A percentile compares a stretch with the other conserved stretches of the same genome.
phyloP scores from a whole-genome alignment of 2,888 invertebrate species.

The Cephus spinipes region DNA sequence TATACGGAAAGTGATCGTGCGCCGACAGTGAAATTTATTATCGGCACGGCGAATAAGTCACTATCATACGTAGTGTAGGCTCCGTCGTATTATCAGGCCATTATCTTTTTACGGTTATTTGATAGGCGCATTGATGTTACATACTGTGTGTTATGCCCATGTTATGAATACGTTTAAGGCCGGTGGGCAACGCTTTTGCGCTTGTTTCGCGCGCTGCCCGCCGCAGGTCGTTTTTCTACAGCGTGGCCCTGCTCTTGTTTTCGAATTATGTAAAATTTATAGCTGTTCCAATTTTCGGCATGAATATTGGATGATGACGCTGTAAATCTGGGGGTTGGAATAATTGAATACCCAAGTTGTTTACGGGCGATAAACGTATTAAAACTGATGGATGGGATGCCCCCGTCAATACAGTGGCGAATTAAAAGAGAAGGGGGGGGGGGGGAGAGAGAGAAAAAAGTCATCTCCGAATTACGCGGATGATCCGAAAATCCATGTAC shows the following conservation, averaged over 20 bases:
- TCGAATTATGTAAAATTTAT: conserved; percentile 26
- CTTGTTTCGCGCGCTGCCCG: conserved; percentile 2
- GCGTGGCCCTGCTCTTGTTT: conserved; percentile 10
- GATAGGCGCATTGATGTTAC: conserved; percentile 3
- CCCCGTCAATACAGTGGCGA: conserved; percentile 8
- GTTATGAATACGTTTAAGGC: conserved; percentile 11
- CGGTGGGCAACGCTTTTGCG: conserved; percentile 2
- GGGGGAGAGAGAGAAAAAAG: neutral
- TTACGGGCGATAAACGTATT: conserved; percentile 27
- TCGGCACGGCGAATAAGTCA: neutral
- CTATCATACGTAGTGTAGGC: neutral
- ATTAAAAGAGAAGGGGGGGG: neutral
- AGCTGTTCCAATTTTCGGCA: conserved; percentile 28
- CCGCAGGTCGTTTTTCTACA: conserved; percentile 11
- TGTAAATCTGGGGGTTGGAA: conserved; percentile 26
- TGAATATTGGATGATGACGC: conserved; percentile 24
- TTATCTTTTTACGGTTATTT: conserved; percentile 11
- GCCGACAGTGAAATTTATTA: neutral
- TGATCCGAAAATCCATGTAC: neutral
- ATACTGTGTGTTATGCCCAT: neutral
- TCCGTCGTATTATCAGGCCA: conserved; percentile 8
- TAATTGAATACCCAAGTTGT: conserved; percentile 25
- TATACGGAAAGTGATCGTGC: neutral
- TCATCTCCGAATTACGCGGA: neutral
- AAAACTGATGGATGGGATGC: conserved; percentile 24